These are phyloP conservation scores for Chrysolina americana DNA, from an alignment of 2,888 invertebrate species.

Conservation along the genomic window DNA sequence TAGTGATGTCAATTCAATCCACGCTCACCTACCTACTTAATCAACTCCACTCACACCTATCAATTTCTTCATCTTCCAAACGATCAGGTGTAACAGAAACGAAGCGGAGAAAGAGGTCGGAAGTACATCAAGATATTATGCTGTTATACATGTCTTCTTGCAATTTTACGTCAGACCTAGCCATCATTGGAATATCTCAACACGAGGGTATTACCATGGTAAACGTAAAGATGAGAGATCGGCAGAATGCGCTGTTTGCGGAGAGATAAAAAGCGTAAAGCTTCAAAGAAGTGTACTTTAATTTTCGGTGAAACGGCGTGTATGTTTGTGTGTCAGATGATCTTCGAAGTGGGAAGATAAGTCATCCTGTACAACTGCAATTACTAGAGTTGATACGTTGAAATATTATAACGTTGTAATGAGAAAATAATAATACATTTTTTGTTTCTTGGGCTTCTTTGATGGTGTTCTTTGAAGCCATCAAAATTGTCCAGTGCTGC, in stretches of 20 bases:
- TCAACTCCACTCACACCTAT: constrained; percentile 36
- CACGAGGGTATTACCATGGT: constrained; percentile 57
- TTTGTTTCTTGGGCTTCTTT: no score
- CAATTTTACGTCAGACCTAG: constrained; percentile 50
- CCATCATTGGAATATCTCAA: constrained; percentile 55
- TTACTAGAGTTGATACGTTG: neutral
- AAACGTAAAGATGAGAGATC: constrained; percentile 61
- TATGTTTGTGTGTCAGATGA: neutral
- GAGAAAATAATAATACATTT: no score
- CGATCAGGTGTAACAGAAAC: constrained; percentile 42
- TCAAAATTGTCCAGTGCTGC: no score
- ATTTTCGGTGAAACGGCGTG: neutral
- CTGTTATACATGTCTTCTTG: constrained; percentile 51
- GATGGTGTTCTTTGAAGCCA: no score
- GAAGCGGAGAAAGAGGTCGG: constrained; percentile 37
- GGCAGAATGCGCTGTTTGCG: constrained; percentile 52
- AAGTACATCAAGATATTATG: constrained; percentile 50
- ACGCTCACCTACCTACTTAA: neutral
- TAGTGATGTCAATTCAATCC: no score
- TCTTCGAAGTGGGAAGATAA: neutral
- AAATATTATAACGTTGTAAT: no score
- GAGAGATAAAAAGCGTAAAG: constrained; percentile 41
- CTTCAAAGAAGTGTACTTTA: neutral
- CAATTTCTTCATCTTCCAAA: constrained; percentile 35
- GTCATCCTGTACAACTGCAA: neutral